phyloP scores from a whole-genome alignment of 2,888 invertebrate species.

The Minunthozetes semirufus region DNA sequence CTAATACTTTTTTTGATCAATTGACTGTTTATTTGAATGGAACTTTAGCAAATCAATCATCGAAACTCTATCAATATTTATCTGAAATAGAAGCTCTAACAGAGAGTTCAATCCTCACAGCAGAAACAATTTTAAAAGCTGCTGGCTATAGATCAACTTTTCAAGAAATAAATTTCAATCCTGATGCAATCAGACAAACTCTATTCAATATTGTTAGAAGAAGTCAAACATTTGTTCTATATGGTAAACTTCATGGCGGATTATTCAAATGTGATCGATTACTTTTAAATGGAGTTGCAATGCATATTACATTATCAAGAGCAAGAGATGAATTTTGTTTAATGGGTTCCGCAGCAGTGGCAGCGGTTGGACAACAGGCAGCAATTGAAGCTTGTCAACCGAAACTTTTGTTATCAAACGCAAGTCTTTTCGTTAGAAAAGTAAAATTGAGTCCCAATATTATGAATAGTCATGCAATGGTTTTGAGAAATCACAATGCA shows the following conservation, averaged over 20 bases:
- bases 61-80: background rate
- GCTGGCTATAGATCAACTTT: background rate
- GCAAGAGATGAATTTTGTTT: background rate
- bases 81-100: background rate
- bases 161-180: background rate
- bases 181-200: background rate
- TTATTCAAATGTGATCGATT: background rate
- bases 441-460: background rate
- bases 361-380: background rate
- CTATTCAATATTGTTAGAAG: background rate
- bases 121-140: background rate
- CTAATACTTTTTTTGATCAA: background rate
- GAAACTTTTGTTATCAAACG: background rate
- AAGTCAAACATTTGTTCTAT: background rate
- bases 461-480: background rate
- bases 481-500: too few relatives aligned
- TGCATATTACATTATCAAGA: background rate
- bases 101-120: background rate
- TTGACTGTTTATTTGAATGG: background rate
- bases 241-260: background rate
- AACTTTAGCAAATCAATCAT: background rate
- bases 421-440: background rate
- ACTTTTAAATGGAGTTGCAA: background rate
- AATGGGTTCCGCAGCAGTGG: background rate
- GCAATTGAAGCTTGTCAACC: background rate